phyloP scores from a whole-genome alignment of 2,888 invertebrate genomes.

The Napeogenes sylphis region DNA sequence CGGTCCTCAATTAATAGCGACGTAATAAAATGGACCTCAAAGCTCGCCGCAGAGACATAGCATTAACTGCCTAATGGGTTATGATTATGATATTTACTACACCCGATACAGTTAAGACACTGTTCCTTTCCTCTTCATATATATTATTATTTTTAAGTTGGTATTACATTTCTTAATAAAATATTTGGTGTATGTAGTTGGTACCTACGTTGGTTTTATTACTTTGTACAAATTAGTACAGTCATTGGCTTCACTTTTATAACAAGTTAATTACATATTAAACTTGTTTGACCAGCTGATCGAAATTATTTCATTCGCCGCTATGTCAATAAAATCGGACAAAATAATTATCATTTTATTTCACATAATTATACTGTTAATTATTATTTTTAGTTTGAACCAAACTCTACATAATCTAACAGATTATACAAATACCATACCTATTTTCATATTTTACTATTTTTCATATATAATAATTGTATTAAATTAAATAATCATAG shows the following conservation, averaged over 20 bases:
- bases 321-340: no score
- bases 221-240: no score
- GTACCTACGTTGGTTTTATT: no score
- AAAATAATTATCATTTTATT: no score
- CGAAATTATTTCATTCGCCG: no score
- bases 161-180: neutral
- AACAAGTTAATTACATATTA: no score
- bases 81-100: conserved; percentile 75
- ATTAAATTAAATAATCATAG: conserved; percentile 23
- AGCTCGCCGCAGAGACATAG: conserved; percentile 68
- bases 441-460: neutral
- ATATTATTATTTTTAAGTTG: neutral
- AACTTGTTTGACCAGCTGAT: no score
- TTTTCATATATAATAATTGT: neutral
- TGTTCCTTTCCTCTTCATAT: conserved; percentile 36
- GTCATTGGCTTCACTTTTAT: no score
- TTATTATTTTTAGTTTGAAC: no score
- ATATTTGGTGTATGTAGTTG: no score
- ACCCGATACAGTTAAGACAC: conserved; percentile 55
- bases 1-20: conserved; percentile 63
- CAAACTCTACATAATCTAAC: no score
- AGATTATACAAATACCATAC: neutral
- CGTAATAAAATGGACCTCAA: conserved; percentile 61
- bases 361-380: no score
- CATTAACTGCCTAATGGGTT: conserved; percentile 70